A percentile compares a stretch with the other conserved stretches of the same genome.
Conservation (phyloP, 2,113 vertebrate genomes). For the Alaudala cheleensis region DNA sequence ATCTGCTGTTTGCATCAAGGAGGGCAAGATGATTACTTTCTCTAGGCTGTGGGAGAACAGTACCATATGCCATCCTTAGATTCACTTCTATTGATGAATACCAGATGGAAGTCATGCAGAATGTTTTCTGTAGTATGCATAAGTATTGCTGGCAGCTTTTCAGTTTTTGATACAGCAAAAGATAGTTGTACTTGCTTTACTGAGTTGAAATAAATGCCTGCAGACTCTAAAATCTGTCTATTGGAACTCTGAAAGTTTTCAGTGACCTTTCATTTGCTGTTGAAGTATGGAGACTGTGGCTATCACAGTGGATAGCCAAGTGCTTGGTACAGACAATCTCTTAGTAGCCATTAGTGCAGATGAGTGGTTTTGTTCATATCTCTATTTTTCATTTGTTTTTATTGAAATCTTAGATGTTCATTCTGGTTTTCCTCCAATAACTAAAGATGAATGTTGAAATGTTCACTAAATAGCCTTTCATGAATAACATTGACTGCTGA, state of each 20-base stretch:
- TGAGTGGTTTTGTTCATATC: background rate
- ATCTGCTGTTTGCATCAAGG: background rate
- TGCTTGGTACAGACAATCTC: background rate
- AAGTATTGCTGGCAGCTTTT: constrained; percentile 57
- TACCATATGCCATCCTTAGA: constrained; percentile 77
- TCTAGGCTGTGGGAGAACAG: constrained; percentile 28
- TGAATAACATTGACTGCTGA: background rate
- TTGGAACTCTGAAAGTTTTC: background rate
- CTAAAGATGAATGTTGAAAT: background rate
- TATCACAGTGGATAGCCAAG: background rate
- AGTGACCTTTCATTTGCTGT: background rate
- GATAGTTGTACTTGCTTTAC: constrained; percentile 39
- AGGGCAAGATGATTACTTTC: constrained; percentile 35
- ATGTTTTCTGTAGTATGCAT: constrained; percentile 58
- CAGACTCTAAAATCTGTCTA: constrained; percentile 4
- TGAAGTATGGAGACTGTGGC: background rate
- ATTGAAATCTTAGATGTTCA: background rate
- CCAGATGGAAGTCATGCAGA: constrained; percentile 78
- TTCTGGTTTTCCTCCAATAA: background rate
- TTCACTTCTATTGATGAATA: constrained; percentile 64
- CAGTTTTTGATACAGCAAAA: constrained; percentile 33
- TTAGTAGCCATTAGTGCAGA: background rate
- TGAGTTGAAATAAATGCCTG: constrained; percentile 53
- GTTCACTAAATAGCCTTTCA: background rate
- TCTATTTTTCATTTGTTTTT: background rate